Evolutionary conservation across 2,888 invertebrate species (phyloP).

Genomic region (Tenthredo notha): DNA sequence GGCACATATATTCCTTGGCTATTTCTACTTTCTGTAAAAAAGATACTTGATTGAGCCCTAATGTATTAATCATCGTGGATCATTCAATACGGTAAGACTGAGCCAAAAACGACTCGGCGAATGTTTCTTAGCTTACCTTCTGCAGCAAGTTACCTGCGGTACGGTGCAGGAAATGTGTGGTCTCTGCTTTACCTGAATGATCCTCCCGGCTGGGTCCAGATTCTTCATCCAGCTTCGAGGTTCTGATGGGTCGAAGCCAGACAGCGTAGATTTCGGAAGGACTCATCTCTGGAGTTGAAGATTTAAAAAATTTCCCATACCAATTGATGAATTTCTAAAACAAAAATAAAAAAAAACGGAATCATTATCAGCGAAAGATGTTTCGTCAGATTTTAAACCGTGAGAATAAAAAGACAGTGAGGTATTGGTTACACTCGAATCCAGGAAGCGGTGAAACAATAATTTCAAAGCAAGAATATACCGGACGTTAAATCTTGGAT

Average conservation of each 20-base stretch:
- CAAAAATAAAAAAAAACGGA: background rate
- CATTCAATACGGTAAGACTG: background rate
- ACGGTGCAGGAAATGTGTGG: background rate
- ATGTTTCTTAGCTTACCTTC: background rate
- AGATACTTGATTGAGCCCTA: background rate
- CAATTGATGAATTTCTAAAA: background rate
- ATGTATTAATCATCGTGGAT: background rate
- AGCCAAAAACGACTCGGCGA: background rate
- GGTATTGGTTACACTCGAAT: constrained; percentile 25
- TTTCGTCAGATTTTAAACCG: background rate
- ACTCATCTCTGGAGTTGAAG: background rate
- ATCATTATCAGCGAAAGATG: background rate
- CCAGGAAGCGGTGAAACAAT: constrained; percentile 40
- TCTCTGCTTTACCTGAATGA: background rate
- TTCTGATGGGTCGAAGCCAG: background rate
- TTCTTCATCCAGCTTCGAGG: background rate
- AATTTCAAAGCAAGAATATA: constrained; percentile 19
- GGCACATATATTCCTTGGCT: no score
- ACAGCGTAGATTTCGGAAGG: background rate
- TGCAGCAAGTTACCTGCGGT: constrained; percentile 3
- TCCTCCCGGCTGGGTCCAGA: background rate
- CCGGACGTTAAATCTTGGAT: constrained; percentile 47
- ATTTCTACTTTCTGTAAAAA: background rate
- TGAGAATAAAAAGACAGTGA: background rate
- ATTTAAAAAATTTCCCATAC: background rate